These are phyloP conservation scores for Saxicola maurus DNA, from an alignment of 2,797 vertebrate genomes.

Conservation along the genomic window DNA sequence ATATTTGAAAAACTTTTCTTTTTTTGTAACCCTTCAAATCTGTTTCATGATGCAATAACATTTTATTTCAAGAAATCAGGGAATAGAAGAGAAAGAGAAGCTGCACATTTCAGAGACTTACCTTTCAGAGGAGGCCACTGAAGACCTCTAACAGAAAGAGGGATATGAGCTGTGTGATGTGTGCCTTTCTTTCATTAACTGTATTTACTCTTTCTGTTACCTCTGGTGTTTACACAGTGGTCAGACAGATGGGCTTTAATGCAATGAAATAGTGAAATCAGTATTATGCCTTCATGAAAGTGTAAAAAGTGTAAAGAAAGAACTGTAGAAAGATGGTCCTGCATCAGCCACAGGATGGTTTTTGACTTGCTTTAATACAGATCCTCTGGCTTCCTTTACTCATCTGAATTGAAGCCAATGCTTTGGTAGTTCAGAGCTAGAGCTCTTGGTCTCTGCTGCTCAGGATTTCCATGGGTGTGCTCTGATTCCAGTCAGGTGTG, in stretches of 20 bases:
- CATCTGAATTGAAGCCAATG: background rate
- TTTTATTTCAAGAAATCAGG: background rate
- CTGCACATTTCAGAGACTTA: background rate
- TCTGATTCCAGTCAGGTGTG: background rate
- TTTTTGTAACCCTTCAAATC: background rate
- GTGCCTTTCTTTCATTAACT: background rate
- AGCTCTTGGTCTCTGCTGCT: background rate
- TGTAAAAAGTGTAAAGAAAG: background rate
- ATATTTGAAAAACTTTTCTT: background rate
- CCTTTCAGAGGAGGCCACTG: background rate
- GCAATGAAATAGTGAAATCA: background rate
- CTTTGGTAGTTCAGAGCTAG: background rate
- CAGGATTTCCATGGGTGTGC: background rate
- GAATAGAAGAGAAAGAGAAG: background rate
- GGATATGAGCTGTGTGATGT: fast-evolving
- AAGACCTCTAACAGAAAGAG: background rate
- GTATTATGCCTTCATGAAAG: background rate
- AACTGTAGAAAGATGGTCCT: background rate
- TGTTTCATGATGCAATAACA: background rate
- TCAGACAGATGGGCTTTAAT: background rate
- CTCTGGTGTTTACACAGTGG: background rate
- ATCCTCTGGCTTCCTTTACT: background rate
- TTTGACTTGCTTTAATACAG: background rate
- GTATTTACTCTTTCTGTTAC: background rate
- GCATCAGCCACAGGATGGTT: background rate